A percentile compares a stretch with the other conserved stretches of the same genome.
phyloP scores from a whole-genome alignment of 2,113 vertebrate genomes.

The Emydura subglobosa region DNA sequence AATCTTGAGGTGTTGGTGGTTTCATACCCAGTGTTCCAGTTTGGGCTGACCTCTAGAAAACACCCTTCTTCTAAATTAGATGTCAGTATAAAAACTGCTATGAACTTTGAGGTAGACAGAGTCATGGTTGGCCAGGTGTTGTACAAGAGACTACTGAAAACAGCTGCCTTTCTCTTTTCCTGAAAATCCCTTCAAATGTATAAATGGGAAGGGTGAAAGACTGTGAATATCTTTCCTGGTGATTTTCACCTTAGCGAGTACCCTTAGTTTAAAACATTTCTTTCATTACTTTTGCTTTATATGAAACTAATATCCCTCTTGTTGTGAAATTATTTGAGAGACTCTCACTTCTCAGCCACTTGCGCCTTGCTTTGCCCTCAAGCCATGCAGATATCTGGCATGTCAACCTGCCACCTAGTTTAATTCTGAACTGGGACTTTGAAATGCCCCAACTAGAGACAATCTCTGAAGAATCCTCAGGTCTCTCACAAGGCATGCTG shows the following conservation, averaged over 20 bases:
- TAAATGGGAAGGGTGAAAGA: neutral
- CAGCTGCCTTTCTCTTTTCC: neutral
- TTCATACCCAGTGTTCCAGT: accelerated
- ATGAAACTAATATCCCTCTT: neutral
- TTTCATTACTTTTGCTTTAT: neutral
- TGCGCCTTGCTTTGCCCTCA: neutral
- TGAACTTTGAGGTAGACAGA: neutral
- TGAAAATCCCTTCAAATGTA: neutral
- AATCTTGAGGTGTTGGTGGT: neutral
- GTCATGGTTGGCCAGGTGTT: neutral
- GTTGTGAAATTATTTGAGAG: neutral
- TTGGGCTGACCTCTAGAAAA: neutral
- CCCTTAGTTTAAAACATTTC: neutral
- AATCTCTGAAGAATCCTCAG: neutral
- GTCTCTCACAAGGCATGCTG: neutral
- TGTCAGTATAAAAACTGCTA: neutral
- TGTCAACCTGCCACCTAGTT: neutral
- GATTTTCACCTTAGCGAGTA: neutral
- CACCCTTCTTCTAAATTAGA: accelerated
- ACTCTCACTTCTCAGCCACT: neutral
- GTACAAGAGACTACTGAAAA: neutral
- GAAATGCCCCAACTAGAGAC: neutral
- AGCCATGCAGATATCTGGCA: neutral
- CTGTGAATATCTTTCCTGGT: neutral
- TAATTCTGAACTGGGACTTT: neutral